Evolutionary conservation across 64 coral and sea anemone genomes (phyloP).

Genomic region (Acropora yongei): DNA sequence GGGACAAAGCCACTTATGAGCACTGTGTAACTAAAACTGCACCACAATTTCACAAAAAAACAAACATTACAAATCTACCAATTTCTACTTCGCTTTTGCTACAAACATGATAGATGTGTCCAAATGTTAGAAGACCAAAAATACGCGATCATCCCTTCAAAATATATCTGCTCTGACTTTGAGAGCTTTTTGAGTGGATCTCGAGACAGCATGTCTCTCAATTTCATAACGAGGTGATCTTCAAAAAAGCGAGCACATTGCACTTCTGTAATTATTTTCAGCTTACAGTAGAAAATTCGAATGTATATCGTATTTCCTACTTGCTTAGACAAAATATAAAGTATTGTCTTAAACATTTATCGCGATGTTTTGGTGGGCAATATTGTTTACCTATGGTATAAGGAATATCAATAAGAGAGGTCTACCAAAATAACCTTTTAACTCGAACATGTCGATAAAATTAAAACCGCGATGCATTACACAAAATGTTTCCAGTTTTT

Average conservation of each 20-base stretch:
- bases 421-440: no score
- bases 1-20: neutral
- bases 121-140: slow-evolving; percentile 7
- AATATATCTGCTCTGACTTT: neutral
- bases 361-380: no score
- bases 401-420: no score
- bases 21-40: neutral
- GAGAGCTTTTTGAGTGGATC: slow-evolving; percentile 13
- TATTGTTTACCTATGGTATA: no score
- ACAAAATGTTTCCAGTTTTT: no score
- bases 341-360: no score
- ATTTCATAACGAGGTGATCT: neutral
- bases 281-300: neutral
- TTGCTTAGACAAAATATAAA: no score
- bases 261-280: neutral
- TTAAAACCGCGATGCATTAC: no score
- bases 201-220: slow-evolving; percentile 14
- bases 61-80: neutral
- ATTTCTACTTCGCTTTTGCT: neutral
- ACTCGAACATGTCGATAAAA: no score
- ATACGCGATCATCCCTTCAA: neutral
- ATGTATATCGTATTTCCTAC: neutral
- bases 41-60: neutral
- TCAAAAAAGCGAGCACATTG: neutral
- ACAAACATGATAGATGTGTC: neutral